Percentiles rank a stretch among this genome's conserved stretches.
phyloP scores from a whole-genome alignment of 2,797 vertebrate genomes.

The Lacerta agilis region DNA sequence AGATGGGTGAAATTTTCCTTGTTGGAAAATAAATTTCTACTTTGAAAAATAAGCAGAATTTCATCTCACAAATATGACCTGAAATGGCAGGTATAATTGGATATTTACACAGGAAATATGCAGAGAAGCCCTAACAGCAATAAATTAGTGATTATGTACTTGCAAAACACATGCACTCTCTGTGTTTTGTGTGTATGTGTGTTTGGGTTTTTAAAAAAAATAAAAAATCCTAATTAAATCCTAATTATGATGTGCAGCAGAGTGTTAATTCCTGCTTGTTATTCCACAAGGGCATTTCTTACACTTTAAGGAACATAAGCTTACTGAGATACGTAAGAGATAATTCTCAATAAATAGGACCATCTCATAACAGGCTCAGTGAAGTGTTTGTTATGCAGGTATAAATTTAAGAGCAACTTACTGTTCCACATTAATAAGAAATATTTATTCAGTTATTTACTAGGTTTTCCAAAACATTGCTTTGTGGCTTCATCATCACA shows the following conservation, averaged over 20 bases:
- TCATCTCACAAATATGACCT: conserved; percentile 69
- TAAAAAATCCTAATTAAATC: conserved; percentile 80
- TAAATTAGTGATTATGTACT: conserved; percentile 71
- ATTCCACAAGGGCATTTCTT: conserved; percentile 72
- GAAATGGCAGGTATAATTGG: conserved; percentile 72
- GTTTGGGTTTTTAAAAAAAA: too few relatives aligned
- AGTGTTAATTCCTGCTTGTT: conserved; percentile 79
- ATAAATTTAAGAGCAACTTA: background rate
- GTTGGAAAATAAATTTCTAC: conserved; percentile 59
- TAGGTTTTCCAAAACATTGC: background rate
- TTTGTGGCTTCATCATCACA: background rate
- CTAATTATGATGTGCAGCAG: conserved; percentile 78
- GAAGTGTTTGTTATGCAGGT: conserved; percentile 20
- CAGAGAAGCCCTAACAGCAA: conserved; percentile 66
- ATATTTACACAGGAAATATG: conserved; percentile 76
- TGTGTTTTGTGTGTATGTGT: conserved; percentile 62
- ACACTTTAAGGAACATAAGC: conserved; percentile 73
- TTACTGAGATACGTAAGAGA: conserved; percentile 75
- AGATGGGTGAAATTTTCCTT: conserved; percentile 48
- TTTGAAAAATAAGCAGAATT: conserved; percentile 66
- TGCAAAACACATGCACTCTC: conserved; percentile 75
- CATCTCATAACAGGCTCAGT: conserved; percentile 39
- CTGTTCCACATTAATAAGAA: background rate
- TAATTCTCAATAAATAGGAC: conserved; percentile 76
- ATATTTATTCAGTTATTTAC: background rate